Base-by-base conservation (phyloP, 2,888 invertebrate species). In the Cataglyphis altisquamis region DNA sequence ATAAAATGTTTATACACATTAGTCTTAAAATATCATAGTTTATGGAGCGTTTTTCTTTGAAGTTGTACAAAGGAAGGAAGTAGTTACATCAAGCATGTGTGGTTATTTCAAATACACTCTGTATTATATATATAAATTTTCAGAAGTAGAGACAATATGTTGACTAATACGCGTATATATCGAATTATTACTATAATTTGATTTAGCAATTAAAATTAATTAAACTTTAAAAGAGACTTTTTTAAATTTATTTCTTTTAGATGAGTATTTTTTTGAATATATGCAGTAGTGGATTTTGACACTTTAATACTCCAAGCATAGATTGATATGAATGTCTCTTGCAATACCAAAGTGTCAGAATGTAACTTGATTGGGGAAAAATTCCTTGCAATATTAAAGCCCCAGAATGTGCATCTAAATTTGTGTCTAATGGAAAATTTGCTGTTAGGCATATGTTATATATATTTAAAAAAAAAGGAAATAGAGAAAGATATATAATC, bases 111-210 rank as follows among this genome's bases (percentile, higher is more conserved):
- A 29, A 21, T 45, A 45, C 3, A 62, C 8, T 62, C n/a, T 73
- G 12, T 70, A 36, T n/a, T 9, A 64, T 48, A 74, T 6, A 64
- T 45, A 45, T 48, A 3, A 45, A 73, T 41, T 64, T 64, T 3
- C 9, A 45, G 1, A 74, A 48, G 29, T 0, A 6, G 4, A 6
- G 8, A 45, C 21, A 21, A 36, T 74, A 74, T 21, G 10, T 74
- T 5, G 18, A 45, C n/a, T 60, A 73, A 12, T 32, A 45, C 70
- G 25, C 18, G 4, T 87, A 84, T 84, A 88, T 85, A 87, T 89
- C 80, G 80, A 84, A 75, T 83, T 67, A 81, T 78, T 67, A 82
- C 82, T 82, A 70, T 66, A 84, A 72, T 74, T 72, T 81, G 81
- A 80, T 63, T 80, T 75, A 52, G 72, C 82, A 72, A 45, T 72